A percentile compares a stretch with the other conserved stretches of the same genome.
Evolutionary conservation across 2,888 invertebrate genomes (phyloP).

Genomic region (Abscondita cerata): DNA sequence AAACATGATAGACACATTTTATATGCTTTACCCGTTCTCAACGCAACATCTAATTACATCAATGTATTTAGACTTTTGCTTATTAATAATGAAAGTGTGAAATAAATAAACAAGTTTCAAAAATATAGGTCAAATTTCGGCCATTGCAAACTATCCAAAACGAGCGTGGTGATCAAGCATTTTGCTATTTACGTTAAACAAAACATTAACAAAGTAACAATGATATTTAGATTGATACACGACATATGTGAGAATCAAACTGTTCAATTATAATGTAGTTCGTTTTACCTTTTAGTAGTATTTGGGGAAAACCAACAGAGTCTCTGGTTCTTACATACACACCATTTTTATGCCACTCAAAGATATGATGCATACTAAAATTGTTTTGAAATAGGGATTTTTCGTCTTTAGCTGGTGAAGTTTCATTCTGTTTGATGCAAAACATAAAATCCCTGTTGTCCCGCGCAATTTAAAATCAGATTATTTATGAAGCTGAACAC

Average conservation of each 20-base stretch:
- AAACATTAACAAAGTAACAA: constrained; percentile 20
- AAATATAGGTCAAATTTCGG: constrained; percentile 61
- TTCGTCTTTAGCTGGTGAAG: constrained; percentile 24
- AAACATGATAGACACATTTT: constrained; percentile 7
- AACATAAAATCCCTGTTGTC: constrained; percentile 25
- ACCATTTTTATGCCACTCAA: constrained; percentile 60
- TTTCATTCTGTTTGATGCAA: background rate
- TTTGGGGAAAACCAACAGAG: constrained; percentile 48
- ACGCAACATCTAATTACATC: too few relatives aligned
- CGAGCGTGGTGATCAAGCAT: constrained; percentile 55
- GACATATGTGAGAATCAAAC: constrained; percentile 22
- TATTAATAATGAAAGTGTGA: background rate
- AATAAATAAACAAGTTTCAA: constrained; percentile 44
- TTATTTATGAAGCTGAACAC: background rate
- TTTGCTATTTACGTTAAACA: constrained; percentile 40
- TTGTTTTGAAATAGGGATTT: constrained; percentile 43
- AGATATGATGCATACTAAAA: constrained; percentile 55
- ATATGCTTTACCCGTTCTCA: background rate
- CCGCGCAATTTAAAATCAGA: constrained; percentile 12
- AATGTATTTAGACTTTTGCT: too few relatives aligned
- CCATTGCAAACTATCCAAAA: constrained; percentile 57
- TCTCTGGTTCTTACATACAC: constrained; percentile 44
- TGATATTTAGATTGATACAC: constrained; percentile 15
- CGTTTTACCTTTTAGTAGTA: constrained; percentile 51
- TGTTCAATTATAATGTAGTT: constrained; percentile 32